These are phyloP conservation scores for Hydrozoanthus gracilis DNA, from an alignment of 92 coral and sea anemone genomes.

Conservation along the genomic window DNA sequence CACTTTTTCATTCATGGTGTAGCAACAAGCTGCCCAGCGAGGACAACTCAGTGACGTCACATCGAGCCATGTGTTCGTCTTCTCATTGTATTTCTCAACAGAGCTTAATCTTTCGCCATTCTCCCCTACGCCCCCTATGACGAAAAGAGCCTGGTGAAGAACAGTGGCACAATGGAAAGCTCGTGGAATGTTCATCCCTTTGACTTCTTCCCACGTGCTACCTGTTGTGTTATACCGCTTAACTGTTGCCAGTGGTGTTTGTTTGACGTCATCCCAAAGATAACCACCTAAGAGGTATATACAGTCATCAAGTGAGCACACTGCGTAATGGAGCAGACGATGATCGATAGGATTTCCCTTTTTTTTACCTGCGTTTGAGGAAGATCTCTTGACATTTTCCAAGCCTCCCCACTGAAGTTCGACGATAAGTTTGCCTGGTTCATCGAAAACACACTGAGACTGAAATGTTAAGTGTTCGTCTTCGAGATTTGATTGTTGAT, in stretches of 20 bases:
- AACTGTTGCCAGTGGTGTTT: slow-evolving; percentile 21
- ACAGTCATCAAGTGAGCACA: slow-evolving; percentile 21
- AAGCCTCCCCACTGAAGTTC: slow-evolving; percentile 29
- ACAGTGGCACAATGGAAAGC: slow-evolving; percentile 9
- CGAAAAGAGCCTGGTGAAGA: slow-evolving; percentile 26
- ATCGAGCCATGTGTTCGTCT: slow-evolving; percentile 25
- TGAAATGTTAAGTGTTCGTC: background rate
- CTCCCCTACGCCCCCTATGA: slow-evolving; percentile 24
- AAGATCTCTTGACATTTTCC: background rate
- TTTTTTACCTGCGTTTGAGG: background rate
- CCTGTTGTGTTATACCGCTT: slow-evolving; percentile 26
- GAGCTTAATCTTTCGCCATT: slow-evolving; percentile 22
- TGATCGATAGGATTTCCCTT: background rate
- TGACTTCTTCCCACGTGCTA: slow-evolving; percentile 19
- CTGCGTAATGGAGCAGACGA: slow-evolving; percentile 10
- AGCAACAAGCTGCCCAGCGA: slow-evolving; percentile 31
- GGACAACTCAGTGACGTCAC: slow-evolving; percentile 14
- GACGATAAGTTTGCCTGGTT: background rate
- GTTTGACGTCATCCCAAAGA: slow-evolving; percentile 14
- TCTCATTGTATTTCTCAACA: background rate
- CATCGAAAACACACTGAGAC: background rate
- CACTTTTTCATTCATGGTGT: background rate
- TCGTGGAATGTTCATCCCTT: slow-evolving; percentile 5
- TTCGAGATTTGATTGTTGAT: background rate
- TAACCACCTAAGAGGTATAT: slow-evolving; percentile 12